These are phyloP conservation scores for Wiebesia pumilae DNA, from an alignment of 1,140 invertebrate genomes.

Conservation along the genomic window DNA sequence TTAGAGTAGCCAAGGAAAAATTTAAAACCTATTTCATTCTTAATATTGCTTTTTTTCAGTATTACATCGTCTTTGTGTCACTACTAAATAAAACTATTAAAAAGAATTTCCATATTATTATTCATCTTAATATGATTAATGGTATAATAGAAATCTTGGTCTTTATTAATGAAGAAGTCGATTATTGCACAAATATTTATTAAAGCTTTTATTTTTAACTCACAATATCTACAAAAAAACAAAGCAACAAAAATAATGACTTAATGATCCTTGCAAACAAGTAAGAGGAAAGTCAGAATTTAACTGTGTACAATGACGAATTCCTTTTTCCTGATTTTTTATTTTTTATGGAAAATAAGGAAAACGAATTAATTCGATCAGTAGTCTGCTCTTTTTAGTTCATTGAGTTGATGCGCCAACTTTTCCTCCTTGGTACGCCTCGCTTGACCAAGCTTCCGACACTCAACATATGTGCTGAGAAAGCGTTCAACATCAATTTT, in stretches of 20 bases:
- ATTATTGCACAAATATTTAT: constrained; percentile 10
- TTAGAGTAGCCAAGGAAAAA: not conserved
- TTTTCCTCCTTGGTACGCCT: constrained; percentile 86
- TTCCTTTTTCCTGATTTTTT: not conserved
- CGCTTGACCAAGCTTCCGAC: constrained; percentile 81
- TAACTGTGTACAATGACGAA: constrained; percentile 9
- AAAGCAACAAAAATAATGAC: constrained; percentile 14
- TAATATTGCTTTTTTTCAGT: not conserved
- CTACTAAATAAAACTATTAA: too few relatives aligned
- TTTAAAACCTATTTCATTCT: not conserved
- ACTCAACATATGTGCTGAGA: constrained; percentile 81
- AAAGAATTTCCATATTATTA: not conserved
- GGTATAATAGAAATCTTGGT: not conserved
- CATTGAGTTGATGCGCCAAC: constrained; percentile 82
- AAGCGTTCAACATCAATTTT: constrained; percentile 86
- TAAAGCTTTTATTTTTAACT: constrained; percentile 17
- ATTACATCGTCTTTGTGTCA: too few relatives aligned
- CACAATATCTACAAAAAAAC: not conserved
- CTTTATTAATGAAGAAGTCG: constrained; percentile 1
- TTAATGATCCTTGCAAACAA: constrained; percentile 5
- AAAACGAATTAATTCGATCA: constrained; percentile 29
- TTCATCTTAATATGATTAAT: not conserved
- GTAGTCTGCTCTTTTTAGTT: constrained; percentile 76
- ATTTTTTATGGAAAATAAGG: constrained; percentile 32
- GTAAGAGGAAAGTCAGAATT: not conserved